Conservation (phyloP, 1,140 invertebrate genomes). For the Polypedilum vanderplanki region DNA sequence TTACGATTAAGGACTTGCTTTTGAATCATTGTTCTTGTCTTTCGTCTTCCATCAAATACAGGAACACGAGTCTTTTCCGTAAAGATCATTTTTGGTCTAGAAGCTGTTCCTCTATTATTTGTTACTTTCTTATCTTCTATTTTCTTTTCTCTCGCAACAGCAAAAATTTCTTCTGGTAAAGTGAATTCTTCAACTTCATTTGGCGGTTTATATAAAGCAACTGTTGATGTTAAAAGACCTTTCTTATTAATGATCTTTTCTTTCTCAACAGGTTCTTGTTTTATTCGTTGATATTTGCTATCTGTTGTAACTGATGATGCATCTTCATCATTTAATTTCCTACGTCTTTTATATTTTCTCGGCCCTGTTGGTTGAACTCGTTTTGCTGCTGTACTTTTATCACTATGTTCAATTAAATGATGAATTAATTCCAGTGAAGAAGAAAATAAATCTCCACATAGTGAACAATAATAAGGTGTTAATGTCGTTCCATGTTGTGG, state of each 20-base stretch:
- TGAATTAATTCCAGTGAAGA: conserved; percentile 66
- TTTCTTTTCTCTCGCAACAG: conserved; percentile 41
- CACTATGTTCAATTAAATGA: conserved; percentile 74
- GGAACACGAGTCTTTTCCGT: conserved; percentile 57
- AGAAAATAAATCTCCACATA: conserved; percentile 59
- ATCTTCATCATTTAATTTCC: conserved; percentile 62
- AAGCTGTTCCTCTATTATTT: conserved; percentile 41
- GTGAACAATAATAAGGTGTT: conserved; percentile 62
- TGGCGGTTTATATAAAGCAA: conserved; percentile 31
- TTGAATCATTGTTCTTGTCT: conserved; percentile 53
- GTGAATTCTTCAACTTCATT: conserved; percentile 31
- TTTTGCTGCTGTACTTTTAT: conserved; percentile 71
- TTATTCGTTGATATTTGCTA: conserved; percentile 40
- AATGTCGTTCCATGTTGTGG: conserved; percentile 48
- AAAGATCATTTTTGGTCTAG: conserved; percentile 64
- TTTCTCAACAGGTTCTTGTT: conserved; percentile 42
- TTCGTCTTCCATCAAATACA: conserved; percentile 49
- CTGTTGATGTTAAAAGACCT: conserved; percentile 34
- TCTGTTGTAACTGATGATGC: conserved; percentile 40
- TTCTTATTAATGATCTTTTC: conserved; percentile 42
- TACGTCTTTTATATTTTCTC: conserved; percentile 68
- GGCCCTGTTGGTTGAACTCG: conserved; percentile 66
- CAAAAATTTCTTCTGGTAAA: conserved; percentile 33
- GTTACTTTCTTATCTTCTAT: conserved; percentile 41
- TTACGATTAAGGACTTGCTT: conserved; percentile 44